Conservation (phyloP, 1,140 invertebrate genomes). For the Drosophila bocki region DNA sequence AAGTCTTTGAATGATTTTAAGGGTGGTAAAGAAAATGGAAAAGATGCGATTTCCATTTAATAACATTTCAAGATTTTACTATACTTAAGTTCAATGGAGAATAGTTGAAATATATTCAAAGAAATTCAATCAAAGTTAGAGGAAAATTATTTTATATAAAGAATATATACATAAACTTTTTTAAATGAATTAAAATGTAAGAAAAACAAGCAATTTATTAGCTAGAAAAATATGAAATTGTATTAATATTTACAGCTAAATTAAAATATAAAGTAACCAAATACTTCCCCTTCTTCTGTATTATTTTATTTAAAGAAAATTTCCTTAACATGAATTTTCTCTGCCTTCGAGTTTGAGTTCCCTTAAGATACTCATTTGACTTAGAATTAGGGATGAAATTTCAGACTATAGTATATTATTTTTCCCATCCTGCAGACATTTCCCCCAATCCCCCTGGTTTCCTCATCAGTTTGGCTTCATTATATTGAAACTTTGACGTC, state of each 20-base stretch:
- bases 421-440: conserved; percentile 12
- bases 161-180: neutral
- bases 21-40: neutral
- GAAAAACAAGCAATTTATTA: neutral
- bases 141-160: neutral
- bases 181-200: too few species aligned
- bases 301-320: neutral
- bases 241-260: neutral
- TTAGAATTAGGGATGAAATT: conserved; percentile 36
- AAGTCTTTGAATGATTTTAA: neutral
- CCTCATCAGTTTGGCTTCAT: conserved; percentile 43
- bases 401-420: conserved; percentile 24
- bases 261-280: neutral
- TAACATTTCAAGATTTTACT: neutral
- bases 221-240: too few species aligned
- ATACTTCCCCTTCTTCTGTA: too few species aligned
- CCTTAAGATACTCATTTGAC: conserved; percentile 12
- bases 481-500: conserved; percentile 66
- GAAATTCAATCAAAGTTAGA: neutral
- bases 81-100: neutral
- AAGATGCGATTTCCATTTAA: neutral
- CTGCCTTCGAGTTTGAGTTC: neutral
- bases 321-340: neutral
- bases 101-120: neutral
- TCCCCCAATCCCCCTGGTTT: neutral